Percentiles rank a stretch among this genome's conserved stretches.
Conservation (phyloP, 2,113 vertebrate species). For the Vidua chalybeata region DNA sequence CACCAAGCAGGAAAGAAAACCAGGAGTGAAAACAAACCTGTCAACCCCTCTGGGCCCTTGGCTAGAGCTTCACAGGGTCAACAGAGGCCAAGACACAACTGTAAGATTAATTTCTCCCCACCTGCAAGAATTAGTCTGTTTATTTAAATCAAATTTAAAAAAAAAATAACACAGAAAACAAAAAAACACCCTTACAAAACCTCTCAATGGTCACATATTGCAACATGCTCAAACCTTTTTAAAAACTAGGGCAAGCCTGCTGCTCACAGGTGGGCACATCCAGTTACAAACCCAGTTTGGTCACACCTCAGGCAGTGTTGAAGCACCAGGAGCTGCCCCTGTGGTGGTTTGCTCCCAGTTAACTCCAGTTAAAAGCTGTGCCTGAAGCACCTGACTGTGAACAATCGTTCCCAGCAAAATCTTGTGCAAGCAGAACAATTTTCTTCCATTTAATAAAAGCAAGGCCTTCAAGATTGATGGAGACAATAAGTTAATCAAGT, state of each 20-base stretch:
- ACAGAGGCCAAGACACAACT: background rate
- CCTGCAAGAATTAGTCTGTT: background rate
- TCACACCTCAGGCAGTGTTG: background rate
- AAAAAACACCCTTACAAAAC: background rate
- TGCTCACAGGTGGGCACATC: background rate
- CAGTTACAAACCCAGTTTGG: background rate
- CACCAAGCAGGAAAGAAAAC: background rate
- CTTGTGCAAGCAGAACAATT: slow-evolving; percentile 32
- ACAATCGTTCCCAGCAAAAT: background rate
- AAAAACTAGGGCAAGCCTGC: background rate
- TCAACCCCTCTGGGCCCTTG: background rate
- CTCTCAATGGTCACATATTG: background rate
- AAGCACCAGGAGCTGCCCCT: background rate
- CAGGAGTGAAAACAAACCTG: background rate
- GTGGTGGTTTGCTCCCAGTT: background rate
- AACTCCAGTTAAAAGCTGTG: background rate
- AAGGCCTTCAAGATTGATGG: background rate
- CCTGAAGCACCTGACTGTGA: slow-evolving; percentile 53
- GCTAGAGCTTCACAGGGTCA: background rate
- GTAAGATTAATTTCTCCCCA: background rate
- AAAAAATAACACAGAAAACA: background rate
- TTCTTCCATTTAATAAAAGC: slow-evolving; percentile 58
- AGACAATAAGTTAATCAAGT: slow-evolving; percentile 60
- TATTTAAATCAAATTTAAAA: background rate
- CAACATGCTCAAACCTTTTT: background rate